Percentiles rank a stretch among this genome's conserved stretches.
phyloP scores from a whole-genome alignment of 2,113 vertebrate genomes.

The Ictalurus furcatus region DNA sequence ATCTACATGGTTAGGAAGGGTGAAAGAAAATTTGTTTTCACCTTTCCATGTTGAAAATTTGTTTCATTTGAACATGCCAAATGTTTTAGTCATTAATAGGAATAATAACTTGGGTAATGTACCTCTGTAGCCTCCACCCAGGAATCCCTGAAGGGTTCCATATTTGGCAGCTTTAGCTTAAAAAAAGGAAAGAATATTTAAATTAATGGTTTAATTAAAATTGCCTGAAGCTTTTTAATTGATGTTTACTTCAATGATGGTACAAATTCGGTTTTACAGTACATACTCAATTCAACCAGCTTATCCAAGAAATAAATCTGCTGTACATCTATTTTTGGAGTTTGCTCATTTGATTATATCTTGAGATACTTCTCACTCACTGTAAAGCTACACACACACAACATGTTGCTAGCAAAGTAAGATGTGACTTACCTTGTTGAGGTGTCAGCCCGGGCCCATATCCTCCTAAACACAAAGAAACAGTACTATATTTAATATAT shows the following conservation, averaged over 20 bases:
- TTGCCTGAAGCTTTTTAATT: background rate
- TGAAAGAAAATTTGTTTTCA: background rate
- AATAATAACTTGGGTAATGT: background rate
- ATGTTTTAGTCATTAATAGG: background rate
- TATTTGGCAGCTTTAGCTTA: conserved; percentile 80
- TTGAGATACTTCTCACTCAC: background rate
- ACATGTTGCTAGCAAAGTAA: background rate
- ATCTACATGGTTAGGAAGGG: background rate
- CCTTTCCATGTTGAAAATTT: background rate
- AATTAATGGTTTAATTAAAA: background rate
- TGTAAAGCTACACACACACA: background rate
- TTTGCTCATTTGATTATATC: background rate
- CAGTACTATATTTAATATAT: background rate
- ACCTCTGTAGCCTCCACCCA: conserved; percentile 72
- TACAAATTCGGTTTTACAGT: background rate
- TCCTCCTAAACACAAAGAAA: conserved; percentile 62
- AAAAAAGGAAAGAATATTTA: background rate
- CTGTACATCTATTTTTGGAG: background rate
- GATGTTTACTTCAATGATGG: background rate
- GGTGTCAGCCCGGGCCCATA: conserved; percentile 69
- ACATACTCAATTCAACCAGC: background rate
- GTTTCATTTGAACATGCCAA: background rate
- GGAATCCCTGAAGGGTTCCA: conserved; percentile 69
- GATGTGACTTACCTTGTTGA: conserved; percentile 68
- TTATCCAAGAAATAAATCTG: background rate